Evolutionary conservation across 2,113 vertebrate genomes (phyloP).

Genomic region (Halcyon senegalensis): DNA sequence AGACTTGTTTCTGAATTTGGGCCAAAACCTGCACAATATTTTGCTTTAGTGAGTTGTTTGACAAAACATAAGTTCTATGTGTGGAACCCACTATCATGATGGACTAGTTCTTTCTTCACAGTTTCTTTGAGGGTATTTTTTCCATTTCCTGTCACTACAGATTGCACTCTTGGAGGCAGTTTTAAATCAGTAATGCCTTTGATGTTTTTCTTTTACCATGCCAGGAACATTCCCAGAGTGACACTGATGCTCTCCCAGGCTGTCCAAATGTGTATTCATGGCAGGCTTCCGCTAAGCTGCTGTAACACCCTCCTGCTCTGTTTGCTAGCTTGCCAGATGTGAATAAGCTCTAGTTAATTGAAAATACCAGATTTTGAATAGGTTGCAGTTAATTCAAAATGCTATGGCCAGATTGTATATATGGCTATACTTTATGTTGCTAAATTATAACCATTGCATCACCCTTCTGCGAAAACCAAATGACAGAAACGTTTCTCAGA

Average conservation of each 20-base stretch:
- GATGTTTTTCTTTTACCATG: constrained; percentile 70
- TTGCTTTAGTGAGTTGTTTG: constrained; percentile 24
- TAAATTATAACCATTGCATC: not conserved
- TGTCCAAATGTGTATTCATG: constrained; percentile 69
- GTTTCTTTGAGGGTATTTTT: constrained; percentile 67
- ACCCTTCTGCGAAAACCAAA: not conserved
- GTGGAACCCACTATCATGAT: not conserved
- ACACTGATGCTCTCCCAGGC: constrained; percentile 68
- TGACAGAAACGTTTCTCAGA: not conserved
- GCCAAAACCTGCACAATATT: constrained; percentile 45
- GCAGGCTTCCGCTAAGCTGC: constrained; percentile 55
- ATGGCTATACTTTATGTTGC: not conserved
- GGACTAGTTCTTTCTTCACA: constrained; percentile 46
- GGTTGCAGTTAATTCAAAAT: constrained; percentile 46
- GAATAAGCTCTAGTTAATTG: constrained; percentile 55
- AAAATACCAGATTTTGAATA: constrained; percentile 60
- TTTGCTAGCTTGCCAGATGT: constrained; percentile 65
- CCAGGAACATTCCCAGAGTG: constrained; percentile 72
- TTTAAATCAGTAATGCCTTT: constrained; percentile 72
- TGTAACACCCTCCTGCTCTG: not conserved
- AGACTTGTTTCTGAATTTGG: constrained; percentile 32
- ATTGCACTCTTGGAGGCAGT: constrained; percentile 65
- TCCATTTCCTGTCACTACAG: constrained; percentile 75
- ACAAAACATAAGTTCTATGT: constrained; percentile 12
- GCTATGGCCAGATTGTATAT: not conserved